Conservation (phyloP, 2,888 invertebrate species). For the Plagiodera versicolora region DNA sequence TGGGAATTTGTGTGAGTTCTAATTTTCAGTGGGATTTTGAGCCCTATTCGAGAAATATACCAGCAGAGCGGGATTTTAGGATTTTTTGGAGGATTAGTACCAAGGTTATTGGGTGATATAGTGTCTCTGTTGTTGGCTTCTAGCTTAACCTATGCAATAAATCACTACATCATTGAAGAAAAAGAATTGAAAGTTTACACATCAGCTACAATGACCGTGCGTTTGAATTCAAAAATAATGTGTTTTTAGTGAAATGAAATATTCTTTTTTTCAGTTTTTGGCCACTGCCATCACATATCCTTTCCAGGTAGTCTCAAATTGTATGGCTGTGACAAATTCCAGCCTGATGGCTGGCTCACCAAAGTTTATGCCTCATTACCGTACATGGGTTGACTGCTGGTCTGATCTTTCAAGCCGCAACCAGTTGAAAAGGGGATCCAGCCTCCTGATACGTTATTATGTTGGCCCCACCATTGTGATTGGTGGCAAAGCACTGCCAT, state of each 20-base stretch:
- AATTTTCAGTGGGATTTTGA: conserved; percentile 65
- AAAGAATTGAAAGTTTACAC: conserved; percentile 63
- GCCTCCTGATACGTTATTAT: conserved; percentile 76
- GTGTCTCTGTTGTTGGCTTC: conserved; percentile 78
- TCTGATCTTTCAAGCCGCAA: conserved; percentile 71
- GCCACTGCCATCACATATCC: conserved; percentile 90
- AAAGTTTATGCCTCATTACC: conserved; percentile 82
- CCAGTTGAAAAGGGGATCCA: conserved; percentile 85
- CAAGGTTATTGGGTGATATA: conserved; percentile 83
- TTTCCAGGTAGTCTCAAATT: conserved; percentile 85
- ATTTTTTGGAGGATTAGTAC: conserved; percentile 85
- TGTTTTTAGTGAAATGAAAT: neutral
- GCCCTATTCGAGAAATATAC: conserved; percentile 80
- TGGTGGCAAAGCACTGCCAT: conserved; percentile 45
- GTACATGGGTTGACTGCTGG: conserved; percentile 83
- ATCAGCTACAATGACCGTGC: conserved; percentile 61
- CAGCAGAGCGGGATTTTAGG: conserved; percentile 84
- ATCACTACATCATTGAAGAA: conserved; percentile 79
- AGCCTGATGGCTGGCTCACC: conserved; percentile 80
- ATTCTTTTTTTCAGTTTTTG: conserved; percentile 62
- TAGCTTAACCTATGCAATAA: conserved; percentile 73
- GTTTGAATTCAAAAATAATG: conserved; percentile 34
- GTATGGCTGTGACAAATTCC: conserved; percentile 84
- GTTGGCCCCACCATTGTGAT: conserved; percentile 57
- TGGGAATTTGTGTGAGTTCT: neutral